A percentile compares a stretch with the other conserved stretches of the same genome.
phyloP scores from a whole-genome alignment of 1,140 invertebrate genomes.

The Eubasilissa regina region DNA sequence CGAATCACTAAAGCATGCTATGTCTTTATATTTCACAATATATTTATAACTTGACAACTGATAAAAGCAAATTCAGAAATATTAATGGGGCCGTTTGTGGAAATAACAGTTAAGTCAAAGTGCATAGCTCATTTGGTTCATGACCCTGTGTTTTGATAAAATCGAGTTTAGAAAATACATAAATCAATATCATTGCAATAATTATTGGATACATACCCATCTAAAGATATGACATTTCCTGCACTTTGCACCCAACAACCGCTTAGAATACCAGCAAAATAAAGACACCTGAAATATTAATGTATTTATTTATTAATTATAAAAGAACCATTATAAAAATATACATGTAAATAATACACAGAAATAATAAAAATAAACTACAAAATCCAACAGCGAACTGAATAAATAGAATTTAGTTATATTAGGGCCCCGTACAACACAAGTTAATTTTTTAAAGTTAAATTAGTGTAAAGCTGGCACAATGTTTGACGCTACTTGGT shows the following conservation, averaged over 20 bases:
- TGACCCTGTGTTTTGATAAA: not conserved
- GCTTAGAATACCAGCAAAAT: conserved; percentile 91
- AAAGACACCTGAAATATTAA: conserved; percentile 78
- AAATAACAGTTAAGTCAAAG: too few relatives aligned
- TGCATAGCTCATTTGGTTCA: not conserved
- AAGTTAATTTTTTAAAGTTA: too few relatives aligned
- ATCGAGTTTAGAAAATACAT: not conserved
- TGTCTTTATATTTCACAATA: too few relatives aligned
- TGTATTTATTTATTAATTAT: not conserved
- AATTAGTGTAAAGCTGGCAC: too few relatives aligned
- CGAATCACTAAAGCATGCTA: too few relatives aligned
- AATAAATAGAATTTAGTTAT: too few relatives aligned
- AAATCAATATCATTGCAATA: not conserved
- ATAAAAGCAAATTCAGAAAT: conserved; percentile 3
- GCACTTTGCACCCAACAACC: conserved; percentile 84
- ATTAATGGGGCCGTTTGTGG: not conserved
- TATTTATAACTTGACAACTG: too few relatives aligned
- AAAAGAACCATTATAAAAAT: not conserved
- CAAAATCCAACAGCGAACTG: too few relatives aligned
- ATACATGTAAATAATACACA: not conserved
- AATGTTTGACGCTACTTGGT: too few relatives aligned
- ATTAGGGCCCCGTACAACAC: too few relatives aligned
- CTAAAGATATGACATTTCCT: conserved; percentile 85
- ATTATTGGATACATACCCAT: conserved; percentile 77
- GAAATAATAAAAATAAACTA: too few relatives aligned